Evolutionary conservation across 2,113 vertebrate species (phyloP).

Genomic region (Bubalus kerabau): DNA sequence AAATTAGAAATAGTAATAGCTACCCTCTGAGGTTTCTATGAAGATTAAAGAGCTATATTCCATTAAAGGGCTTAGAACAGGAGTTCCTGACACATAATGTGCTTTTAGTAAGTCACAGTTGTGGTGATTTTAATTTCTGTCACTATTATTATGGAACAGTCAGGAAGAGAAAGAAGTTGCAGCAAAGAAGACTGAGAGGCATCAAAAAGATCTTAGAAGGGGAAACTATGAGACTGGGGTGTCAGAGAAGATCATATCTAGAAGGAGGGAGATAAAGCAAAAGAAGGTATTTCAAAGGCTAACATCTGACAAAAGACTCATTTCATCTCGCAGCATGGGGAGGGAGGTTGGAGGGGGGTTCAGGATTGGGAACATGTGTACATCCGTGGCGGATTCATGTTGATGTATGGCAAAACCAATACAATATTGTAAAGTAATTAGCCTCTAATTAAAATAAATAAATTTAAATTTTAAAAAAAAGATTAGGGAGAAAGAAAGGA

Average conservation of each 20-base stretch:
- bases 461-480: not conserved
- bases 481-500: not conserved
- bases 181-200: not conserved
- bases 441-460: too few relatives aligned
- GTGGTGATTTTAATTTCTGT: conserved; percentile 5
- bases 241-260: not conserved
- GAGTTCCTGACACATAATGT: not conserved
- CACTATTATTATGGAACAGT: not conserved
- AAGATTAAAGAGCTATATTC: not conserved
- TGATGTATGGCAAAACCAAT: too few relatives aligned
- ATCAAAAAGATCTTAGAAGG: not conserved
- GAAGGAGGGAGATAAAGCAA: not conserved
- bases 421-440: too few relatives aligned
- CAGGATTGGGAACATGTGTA: too few relatives aligned
- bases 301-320: conserved; percentile 8
- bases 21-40: not conserved
- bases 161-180: conserved; percentile 15
- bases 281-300: not conserved
- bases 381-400: too few relatives aligned
- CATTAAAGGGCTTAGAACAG: not conserved
- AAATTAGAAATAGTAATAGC: not conserved
- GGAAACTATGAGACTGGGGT: not conserved
- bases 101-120: not conserved
- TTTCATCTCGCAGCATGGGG: not conserved
- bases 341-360: too few relatives aligned